Base-by-base conservation (phyloP, 2,888 invertebrate species). In the Helicoverpa assulta region DNA sequence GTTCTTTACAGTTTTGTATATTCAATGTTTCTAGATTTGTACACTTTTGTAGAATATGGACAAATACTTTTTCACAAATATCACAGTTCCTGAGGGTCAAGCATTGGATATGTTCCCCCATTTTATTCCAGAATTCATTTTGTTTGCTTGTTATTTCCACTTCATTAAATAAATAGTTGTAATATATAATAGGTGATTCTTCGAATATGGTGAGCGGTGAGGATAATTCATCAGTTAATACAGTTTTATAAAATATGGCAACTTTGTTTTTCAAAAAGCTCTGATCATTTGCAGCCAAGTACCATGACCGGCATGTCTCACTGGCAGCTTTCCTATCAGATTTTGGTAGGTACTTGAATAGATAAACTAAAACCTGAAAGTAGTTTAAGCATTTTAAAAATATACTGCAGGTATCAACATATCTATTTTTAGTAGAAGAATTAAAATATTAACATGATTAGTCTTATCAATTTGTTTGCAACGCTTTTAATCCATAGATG, bases 261-360 rank as follows among this genome's bases (percentile, higher is more conserved):
- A 95, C 90, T 89, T 96, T 96, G 66, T 92, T 93, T 84, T 96
- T 96, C 70, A 96, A 89, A 81, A 96, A 96, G 73, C 96, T 96
- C 74, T 96, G 95, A 83, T 97, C 96, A 83, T 97, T 96, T 7
- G 97, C 96, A 16, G 97, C 97, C 73, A 96, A 95, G 76, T 97
- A 96, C 97, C 98, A 98, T 0, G 96, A 92, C 19, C 91, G 95
- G 86, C 97, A 97, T 29, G 97, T 97, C 79, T 97, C 94, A 78
- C 97, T 96, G 50, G 97, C 97, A 56, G 96, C 94, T 88, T 97
- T 96, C 80, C 97, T 93, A 86, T 98, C 98, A 2, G 97, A 95
- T 80, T 96, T 96, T 50, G 96, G 95, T 78, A 97, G 90, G 89
- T 96, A 97, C 78, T 96, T 96, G 86, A 97, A 96, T 76, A 97